phyloP scores from a whole-genome alignment of 2,113 vertebrate species.

The Malurus melanocephalus region DNA sequence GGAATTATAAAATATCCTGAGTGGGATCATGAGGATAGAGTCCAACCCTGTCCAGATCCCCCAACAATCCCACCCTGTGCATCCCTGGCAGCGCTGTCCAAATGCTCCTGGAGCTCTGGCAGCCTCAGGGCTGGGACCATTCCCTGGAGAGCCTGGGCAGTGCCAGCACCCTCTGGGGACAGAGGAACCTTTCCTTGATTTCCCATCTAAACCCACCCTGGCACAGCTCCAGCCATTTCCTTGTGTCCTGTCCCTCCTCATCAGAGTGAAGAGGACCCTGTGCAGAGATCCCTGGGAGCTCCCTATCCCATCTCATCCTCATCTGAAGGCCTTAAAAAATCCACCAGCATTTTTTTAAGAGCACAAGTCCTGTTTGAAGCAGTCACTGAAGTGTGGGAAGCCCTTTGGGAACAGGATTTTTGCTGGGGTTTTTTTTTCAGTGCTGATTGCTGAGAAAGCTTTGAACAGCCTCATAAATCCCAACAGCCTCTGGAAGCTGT shows the following conservation, averaged over 20 bases:
- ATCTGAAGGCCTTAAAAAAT: not conserved
- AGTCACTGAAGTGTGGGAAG: not conserved
- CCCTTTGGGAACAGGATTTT: not conserved
- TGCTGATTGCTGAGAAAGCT: not conserved
- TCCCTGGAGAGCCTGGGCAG: not conserved
- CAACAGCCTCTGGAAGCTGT: not conserved
- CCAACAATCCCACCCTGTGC: not conserved
- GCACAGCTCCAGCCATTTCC: rapidly evolving
- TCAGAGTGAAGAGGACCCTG: not conserved
- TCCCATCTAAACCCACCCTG: rapidly evolving
- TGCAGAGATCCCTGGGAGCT: not conserved
- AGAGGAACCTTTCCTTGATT: rapidly evolving
- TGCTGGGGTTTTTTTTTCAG: not conserved
- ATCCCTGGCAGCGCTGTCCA: rapidly evolving
- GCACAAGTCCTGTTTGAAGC: not conserved
- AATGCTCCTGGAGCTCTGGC: not conserved
- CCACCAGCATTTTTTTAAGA: not conserved
- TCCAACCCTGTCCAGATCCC: rapidly evolving
- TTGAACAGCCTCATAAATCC: not conserved
- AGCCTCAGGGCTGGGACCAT: not conserved
- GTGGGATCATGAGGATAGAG: not conserved
- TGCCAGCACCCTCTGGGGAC: not conserved
- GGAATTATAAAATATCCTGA: not conserved
- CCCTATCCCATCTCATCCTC: not conserved
- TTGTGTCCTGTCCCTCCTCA: not conserved